phyloP scores from a whole-genome alignment of 2,113 vertebrate species.

The Malurus elegans region DNA sequence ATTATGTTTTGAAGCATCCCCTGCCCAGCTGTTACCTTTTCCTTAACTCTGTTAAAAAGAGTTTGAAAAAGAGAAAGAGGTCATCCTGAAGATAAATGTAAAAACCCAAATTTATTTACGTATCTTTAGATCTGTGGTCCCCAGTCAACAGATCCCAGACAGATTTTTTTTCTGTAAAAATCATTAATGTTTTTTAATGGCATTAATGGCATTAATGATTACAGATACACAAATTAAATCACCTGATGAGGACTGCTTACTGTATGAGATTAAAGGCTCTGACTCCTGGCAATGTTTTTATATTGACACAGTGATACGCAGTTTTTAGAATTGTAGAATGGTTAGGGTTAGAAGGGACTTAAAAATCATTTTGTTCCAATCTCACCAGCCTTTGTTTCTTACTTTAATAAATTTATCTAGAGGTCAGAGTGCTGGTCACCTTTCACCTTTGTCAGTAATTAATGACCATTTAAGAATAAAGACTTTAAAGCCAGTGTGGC shows the following conservation, averaged over 20 bases:
- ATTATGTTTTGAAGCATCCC: background rate
- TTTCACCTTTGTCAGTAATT: background rate
- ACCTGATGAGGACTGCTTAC: background rate
- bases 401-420: background rate
- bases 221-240: background rate
- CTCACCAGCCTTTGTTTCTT: background rate
- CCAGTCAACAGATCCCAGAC: background rate
- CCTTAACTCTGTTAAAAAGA: background rate
- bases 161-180: background rate
- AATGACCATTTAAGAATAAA: background rate
- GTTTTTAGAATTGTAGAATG: background rate
- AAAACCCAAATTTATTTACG: background rate
- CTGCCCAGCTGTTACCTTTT: background rate
- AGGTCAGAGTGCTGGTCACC: background rate
- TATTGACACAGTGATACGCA: too few relatives aligned
- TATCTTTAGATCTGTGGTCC: background rate
- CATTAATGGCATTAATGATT: fast-evolving
- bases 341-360: background rate
- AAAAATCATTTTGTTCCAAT: background rate
- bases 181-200: fast-evolving
- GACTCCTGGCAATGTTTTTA: background rate
- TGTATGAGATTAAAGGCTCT: background rate
- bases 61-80: background rate
- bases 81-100: background rate
- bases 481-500: background rate